phyloP scores from a whole-genome alignment of 2,113 vertebrate genomes.

The Isurus oxyrinchus region DNA sequence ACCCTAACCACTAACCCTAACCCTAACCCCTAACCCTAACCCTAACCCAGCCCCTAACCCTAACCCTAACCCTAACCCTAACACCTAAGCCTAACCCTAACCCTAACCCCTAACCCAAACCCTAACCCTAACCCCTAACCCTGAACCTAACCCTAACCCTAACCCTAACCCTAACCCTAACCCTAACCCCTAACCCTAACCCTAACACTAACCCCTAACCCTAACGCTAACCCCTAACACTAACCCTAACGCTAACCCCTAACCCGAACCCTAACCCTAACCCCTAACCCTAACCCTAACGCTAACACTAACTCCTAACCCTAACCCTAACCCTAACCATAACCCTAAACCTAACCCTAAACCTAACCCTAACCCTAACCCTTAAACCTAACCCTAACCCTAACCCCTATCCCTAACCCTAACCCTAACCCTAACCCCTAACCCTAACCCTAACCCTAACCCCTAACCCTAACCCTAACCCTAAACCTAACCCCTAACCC shows the following conservation, averaged over 20 bases:
- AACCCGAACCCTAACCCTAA: conserved; percentile 20
- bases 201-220: conserved; percentile 11
- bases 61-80: too few species aligned
- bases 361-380: conserved; percentile 34
- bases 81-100: too few species aligned
- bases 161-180: conserved; percentile 24
- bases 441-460: conserved; percentile 38
- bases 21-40: too few species aligned
- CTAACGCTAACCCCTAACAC: neutral
- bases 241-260: neutral
- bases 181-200: conserved; percentile 32
- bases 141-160: conserved; percentile 25
- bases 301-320: too few species aligned
- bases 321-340: conserved; percentile 22
- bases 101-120: neutral
- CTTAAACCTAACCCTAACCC: too few species aligned
- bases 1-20: conserved; percentile 35
- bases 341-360: conserved; percentile 33
- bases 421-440: neutral
- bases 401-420: too few species aligned
- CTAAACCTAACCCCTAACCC: neutral
- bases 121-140: neutral
- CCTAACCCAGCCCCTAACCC: too few species aligned
- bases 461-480: conserved; percentile 26
- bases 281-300: too few species aligned